A percentile compares a stretch with the other conserved stretches of the same genome.
phyloP scores from a whole-genome alignment of 2,113 vertebrate genomes.

The Chelonoidis abingdonii region DNA sequence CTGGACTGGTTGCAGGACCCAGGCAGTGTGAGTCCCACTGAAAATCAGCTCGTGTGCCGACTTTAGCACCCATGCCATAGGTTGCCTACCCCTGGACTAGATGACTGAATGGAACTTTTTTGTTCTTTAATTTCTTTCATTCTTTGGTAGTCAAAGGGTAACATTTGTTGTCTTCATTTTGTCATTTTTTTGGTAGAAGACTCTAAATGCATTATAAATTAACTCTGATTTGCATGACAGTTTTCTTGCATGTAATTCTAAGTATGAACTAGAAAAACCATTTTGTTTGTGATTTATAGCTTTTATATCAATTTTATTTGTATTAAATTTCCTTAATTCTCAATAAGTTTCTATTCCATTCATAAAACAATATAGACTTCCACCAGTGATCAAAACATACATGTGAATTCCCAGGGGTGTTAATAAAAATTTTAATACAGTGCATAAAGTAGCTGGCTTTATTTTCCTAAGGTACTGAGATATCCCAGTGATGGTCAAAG shows the following conservation, averaged over 20 bases:
- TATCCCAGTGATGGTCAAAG: background rate
- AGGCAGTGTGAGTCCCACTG: no score
- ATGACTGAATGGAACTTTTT: constrained; percentile 7
- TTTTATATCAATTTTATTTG: background rate
- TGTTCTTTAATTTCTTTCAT: constrained; percentile 39
- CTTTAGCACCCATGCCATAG: no score
- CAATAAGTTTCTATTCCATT: background rate
- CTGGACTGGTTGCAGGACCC: no score
- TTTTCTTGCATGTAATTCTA: constrained; percentile 3
- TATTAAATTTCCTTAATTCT: constrained; percentile 1
- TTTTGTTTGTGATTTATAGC: background rate
- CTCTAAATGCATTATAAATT: constrained; percentile 64
- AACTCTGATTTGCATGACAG: constrained; percentile 54
- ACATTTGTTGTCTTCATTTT: constrained; percentile 53
- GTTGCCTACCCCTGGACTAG: background rate
- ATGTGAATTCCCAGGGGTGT: background rate
- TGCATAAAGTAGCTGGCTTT: background rate
- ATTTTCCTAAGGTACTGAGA: background rate
- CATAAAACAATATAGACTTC: rapidly evolving
- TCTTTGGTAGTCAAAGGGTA: constrained; percentile 57
- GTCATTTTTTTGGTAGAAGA: constrained; percentile 51
- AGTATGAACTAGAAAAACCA: background rate
- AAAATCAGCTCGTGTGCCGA: no score
- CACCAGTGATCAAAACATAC: background rate
- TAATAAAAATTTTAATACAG: background rate